A percentile compares a stretch with the other conserved stretches of the same genome.
phyloP scores from a whole-genome alignment of 2,113 vertebrate species.

The Leptocoma aspasia region DNA sequence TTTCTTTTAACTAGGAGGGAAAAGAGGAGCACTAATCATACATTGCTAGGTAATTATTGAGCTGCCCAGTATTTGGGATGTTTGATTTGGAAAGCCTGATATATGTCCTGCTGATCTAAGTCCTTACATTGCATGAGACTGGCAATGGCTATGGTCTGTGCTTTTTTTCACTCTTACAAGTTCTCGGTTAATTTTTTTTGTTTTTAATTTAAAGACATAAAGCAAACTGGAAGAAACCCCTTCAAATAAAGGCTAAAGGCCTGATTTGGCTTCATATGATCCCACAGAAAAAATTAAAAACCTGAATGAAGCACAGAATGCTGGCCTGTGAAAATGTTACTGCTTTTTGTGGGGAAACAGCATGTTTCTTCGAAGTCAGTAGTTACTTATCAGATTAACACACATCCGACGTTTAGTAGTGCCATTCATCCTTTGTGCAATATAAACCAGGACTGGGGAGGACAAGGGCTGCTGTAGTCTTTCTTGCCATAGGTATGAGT shows the following conservation, averaged over 20 bases:
- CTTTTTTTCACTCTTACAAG: neutral
- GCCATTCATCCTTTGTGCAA: neutral
- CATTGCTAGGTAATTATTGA: neutral
- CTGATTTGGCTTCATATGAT: neutral
- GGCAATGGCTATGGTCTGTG: neutral
- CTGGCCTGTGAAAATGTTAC: neutral
- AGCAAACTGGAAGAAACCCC: neutral
- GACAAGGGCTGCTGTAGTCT: neutral
- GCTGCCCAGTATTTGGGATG: neutral
- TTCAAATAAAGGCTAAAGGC: neutral
- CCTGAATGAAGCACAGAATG: neutral
- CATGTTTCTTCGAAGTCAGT: neutral
- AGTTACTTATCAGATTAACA: neutral
- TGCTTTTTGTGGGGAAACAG: neutral
- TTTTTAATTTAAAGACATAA: neutral
- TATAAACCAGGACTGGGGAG: neutral
- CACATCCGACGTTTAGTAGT: rapidly evolving
- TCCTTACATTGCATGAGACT: neutral
- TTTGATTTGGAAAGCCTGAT: neutral
- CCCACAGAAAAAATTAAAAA: neutral
- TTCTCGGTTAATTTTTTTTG: neutral
- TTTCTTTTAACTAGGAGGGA: neutral
- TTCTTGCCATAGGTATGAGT: neutral
- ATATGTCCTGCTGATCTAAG: neutral
- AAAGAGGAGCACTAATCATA: neutral